Conservation (phyloP, 1,140 invertebrate genomes). For the Calliopsis andreniformis region DNA sequence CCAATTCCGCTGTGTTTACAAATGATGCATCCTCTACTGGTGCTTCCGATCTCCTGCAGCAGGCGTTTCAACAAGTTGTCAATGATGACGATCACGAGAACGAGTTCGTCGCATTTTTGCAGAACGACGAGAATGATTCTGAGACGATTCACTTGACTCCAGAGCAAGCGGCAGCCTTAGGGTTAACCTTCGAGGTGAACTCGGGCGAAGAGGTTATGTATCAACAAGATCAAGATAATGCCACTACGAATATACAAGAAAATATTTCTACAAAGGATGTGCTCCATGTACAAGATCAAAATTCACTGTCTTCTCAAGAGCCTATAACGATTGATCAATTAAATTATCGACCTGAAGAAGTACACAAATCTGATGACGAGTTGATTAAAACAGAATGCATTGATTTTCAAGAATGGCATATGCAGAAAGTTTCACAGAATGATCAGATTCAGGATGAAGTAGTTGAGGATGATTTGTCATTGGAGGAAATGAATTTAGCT, state of each 20-base stretch:
- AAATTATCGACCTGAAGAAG: constrained; percentile 15
- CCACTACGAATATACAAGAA: constrained; percentile 27
- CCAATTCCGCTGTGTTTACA: constrained; percentile 69
- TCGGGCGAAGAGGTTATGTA: constrained; percentile 56
- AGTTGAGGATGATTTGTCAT: constrained; percentile 11
- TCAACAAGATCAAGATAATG: constrained; percentile 50
- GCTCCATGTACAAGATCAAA: constrained; percentile 12
- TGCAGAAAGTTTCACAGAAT: constrained; percentile 21
- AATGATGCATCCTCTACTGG: constrained; percentile 63
- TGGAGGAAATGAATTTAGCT: constrained; percentile 33
- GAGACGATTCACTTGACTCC: constrained; percentile 70
- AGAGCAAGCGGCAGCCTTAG: constrained; percentile 68
- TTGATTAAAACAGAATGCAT: constrained; percentile 43
- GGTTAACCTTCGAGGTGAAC: constrained; percentile 72
- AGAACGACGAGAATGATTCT: constrained; percentile 61
- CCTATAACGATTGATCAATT: constrained; percentile 29
- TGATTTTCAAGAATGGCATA: constrained; percentile 49
- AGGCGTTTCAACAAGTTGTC: constrained; percentile 73
- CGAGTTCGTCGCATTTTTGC: constrained; percentile 72
- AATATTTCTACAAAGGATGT: constrained; percentile 6
- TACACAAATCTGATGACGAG: constrained; percentile 16
- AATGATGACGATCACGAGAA: constrained; percentile 66
- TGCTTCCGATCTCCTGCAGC: constrained; percentile 71
- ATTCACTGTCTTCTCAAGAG: constrained; percentile 11
- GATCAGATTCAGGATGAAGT: constrained; percentile 20